Percentiles rank a stretch among this genome's conserved stretches.
Conservation (phyloP, 2,888 invertebrate genomes). For the Criorhina ranunculi region DNA sequence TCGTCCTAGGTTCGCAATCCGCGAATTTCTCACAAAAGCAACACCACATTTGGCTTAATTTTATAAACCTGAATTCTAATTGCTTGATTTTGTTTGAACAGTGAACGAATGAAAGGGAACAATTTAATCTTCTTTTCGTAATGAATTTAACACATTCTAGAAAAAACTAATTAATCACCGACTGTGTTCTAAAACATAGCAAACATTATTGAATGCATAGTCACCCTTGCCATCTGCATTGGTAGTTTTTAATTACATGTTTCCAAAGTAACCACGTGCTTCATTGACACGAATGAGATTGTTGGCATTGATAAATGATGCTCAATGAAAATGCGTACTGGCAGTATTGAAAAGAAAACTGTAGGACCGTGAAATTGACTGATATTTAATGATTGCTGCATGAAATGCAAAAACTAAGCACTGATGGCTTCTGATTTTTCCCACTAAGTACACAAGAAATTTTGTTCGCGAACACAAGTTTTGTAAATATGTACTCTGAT, state of each 20-base stretch:
- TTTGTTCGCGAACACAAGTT: too few relatives aligned
- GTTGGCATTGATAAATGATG: conserved; percentile 53
- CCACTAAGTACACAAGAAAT: background rate
- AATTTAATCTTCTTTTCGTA: too few relatives aligned
- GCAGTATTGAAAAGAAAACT: conserved; percentile 3
- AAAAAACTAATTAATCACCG: background rate
- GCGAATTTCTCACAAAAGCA: too few relatives aligned
- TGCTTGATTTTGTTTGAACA: too few relatives aligned
- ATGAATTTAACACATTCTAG: too few relatives aligned
- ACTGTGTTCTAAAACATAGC: background rate
- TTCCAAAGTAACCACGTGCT: conserved; percentile 32
- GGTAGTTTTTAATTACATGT: conserved; percentile 32
- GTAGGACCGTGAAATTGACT: conserved; percentile 41
- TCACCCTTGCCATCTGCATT: background rate
- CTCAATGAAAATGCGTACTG: conserved; percentile 29
- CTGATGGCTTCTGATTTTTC: background rate
- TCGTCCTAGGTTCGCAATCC: too few relatives aligned
- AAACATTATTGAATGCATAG: conserved; percentile 2
- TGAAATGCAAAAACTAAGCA: conserved; percentile 48
- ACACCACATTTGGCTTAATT: too few relatives aligned
- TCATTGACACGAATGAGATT: conserved; percentile 43
- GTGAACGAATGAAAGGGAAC: too few relatives aligned
- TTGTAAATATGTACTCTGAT: too few relatives aligned
- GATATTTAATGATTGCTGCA: conserved; percentile 47
- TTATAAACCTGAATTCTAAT: too few relatives aligned